Base-by-base conservation (phyloP, 2,113 vertebrate genomes). In the Chlamydotis undulata region DNA sequence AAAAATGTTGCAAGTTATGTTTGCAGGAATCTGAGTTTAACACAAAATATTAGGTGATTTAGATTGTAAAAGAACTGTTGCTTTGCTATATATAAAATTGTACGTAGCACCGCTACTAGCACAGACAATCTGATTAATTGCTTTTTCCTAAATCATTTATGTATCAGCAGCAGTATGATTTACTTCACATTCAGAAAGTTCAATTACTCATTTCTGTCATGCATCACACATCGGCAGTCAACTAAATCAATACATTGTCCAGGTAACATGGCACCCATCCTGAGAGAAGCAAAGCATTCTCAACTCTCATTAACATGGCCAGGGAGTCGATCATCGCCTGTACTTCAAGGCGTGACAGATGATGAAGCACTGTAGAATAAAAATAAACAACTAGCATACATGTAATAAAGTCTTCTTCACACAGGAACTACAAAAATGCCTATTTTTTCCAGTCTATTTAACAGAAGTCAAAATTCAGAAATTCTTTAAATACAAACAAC, bases 131-230 rank as follows among this genome's bases (percentile, higher is more conserved):
- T 87, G 89, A 96, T 79, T 37, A 86, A 93, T 91, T 76, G 39
- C 31, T 65, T 76, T 81, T 50, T 50, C 52, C 57, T 68, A 69
- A 79, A 31, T 79, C 61, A 60, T 56, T 92, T 84, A 25, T 92
- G 35, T 76, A 81, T 78, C 90, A 89, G 0, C 76, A 94, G 2
- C 73, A 89, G 83, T 86, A 93, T 1, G 2, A 96, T 93, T 89
- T 90, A 82, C 53, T 96, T 65, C 73, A 83, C 41, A 23, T 89
- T 75, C 86, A 84, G 53, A 82, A 96, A 89, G 92, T 84, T 89
- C 95, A 28, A 35, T 93, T 95, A 84, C 94, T 95, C 83, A 78
- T 90, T 93, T 89, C 83, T 94, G 86, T 25, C 92, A 78, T 15
- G 69, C 83, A 67, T 87, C 94, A 89, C 86, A 89, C 80, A 61